Conservation (phyloP, 2,888 invertebrate species). For the Apamea sordens region DNA sequence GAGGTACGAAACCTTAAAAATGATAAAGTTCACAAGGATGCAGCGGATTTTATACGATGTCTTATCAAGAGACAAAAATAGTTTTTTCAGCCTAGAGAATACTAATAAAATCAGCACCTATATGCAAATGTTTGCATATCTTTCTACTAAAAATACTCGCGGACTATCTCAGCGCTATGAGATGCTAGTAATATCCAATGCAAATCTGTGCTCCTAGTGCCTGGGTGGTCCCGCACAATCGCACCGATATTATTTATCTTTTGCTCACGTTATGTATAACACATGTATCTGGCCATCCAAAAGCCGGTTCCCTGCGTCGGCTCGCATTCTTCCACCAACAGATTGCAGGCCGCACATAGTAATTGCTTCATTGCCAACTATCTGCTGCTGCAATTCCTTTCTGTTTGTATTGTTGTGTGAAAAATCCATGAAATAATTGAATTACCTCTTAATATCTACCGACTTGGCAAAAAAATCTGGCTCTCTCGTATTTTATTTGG, state of each 20-base stretch:
- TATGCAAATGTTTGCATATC: slow-evolving; percentile 15
- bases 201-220: slow-evolving; percentile 51
- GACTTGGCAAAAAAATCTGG: neutral
- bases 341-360: slow-evolving; percentile 29
- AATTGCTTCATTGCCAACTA: slow-evolving; percentile 48
- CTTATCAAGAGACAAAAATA: no score
- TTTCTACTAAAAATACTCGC: slow-evolving; percentile 33
- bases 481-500: neutral
- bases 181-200: slow-evolving; percentile 52
- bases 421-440: neutral
- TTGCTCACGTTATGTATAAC: slow-evolving; percentile 36
- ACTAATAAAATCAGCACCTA: neutral
- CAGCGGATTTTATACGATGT: neutral
- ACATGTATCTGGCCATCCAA: slow-evolving; percentile 31
- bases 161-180: slow-evolving; percentile 40
- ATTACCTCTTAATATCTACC: neutral
- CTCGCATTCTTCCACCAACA: slow-evolving; percentile 39
- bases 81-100: neutral
- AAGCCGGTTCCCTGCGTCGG: slow-evolving; percentile 56
- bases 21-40: neutral
- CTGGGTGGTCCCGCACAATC: slow-evolving; percentile 63
- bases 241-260: slow-evolving; percentile 51
- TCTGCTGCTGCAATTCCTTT: slow-evolving; percentile 17
- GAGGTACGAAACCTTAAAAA: neutral
- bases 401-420: neutral